Evolutionary conservation across 30 jellyfish, hydroid and myxozoan genomes (phyloP), one percentile per base, ranked within the genome.

Genomic region (Pelagia noctiluca): DNA sequence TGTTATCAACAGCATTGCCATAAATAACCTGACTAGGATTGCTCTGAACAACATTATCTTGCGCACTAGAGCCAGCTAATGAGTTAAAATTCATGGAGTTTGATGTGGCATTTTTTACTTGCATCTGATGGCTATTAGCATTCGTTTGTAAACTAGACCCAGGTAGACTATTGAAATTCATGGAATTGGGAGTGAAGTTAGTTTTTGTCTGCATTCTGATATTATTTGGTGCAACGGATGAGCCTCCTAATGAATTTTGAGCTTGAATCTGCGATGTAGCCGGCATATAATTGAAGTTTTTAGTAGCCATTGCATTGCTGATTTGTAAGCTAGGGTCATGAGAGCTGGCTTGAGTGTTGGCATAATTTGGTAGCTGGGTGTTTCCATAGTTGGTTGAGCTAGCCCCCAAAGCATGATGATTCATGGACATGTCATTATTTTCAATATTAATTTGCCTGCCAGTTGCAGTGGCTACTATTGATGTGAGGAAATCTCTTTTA

Each of bases 381-480:
- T 52, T 52, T 19, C 68, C 68, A 19, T 52, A 52, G 26, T 52
- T 52, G 7, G 21, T 4, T 4, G 68, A 3, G 7, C 7, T 52
- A 10, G 68, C 28, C 26, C 30, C 26, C 7, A 10, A 10, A 19
- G 68, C 26, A 52, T 8, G 68, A 19, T 8, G 4, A 52, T 19
- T 52, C 12, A 3, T 52, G 16, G 68, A 3, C 21, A 30, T 2
- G 16, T 52, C 28, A 19, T 52, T 52, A 2, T 30, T 52, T 52
- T 52, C 68, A 10, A 3, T 30, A 3, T 3, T 19, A 8, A 52
- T 19, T 19, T 52, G 68, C 26, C 68, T 30, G 26, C 21, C 68
- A 52, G 68, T 52, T 52, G 68, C 68, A 3, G 16, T 52, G 26
- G 68, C 68, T 52, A 52, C 68, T 3, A 52, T 52, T 3, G 68